A percentile compares a stretch with the other conserved stretches of the same genome.
phyloP scores from a whole-genome alignment of 2,113 vertebrate species.

The Sapajus apella region DNA sequence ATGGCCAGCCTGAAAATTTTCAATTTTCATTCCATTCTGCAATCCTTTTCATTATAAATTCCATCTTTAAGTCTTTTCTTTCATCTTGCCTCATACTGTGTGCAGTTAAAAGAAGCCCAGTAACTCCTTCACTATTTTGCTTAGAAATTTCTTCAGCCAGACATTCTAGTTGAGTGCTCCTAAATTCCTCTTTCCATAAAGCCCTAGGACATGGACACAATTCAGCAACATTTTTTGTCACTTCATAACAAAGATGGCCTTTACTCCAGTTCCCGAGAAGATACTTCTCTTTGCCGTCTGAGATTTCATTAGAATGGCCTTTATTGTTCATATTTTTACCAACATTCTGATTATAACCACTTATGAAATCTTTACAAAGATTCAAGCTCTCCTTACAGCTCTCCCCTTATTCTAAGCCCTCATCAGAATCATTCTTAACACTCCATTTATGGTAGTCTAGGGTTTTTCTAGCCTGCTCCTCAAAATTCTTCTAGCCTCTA shows the following conservation, averaged over 20 bases:
- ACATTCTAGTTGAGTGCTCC: neutral
- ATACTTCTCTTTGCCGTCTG: neutral
- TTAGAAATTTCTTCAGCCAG: neutral
- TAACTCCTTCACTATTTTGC: neutral
- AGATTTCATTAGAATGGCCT: neutral
- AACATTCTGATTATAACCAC: neutral
- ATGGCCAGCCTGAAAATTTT: neutral
- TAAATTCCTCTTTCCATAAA: neutral
- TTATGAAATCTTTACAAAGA: neutral
- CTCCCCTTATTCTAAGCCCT: neutral
- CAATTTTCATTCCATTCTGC: neutral
- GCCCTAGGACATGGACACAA: neutral
- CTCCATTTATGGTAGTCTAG: neutral
- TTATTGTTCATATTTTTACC: neutral
- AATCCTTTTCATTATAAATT: neutral
- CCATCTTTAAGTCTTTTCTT: neutral
- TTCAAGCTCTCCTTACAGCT: neutral
- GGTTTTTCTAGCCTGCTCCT: neutral
- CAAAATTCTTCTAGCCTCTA: neutral
- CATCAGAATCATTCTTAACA: neutral
- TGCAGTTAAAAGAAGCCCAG: neutral
- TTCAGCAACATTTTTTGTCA: neutral
- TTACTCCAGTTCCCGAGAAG: neutral
- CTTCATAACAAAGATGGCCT: neutral
- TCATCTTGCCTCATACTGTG: neutral